phyloP scores from a whole-genome alignment of 1,140 invertebrate genomes.

The Halotydeus destructor region DNA sequence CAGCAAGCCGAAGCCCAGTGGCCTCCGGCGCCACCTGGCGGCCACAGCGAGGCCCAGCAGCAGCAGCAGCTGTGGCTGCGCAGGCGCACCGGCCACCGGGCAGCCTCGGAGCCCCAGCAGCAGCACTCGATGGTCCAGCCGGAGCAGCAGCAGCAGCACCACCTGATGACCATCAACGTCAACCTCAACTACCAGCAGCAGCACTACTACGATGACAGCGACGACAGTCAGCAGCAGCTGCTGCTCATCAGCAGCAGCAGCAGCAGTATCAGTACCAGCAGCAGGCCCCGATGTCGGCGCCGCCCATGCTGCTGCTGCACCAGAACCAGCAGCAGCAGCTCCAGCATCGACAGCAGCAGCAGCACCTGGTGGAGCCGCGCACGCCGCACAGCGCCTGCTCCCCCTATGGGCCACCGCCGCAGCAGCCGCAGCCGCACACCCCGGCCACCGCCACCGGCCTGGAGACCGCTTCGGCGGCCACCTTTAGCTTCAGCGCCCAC shows the following conservation, averaged over 20 bases:
- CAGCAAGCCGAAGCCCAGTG: conserved; percentile 3
- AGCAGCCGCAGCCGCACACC: not conserved
- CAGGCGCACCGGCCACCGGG: conserved; percentile 27
- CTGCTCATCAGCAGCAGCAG: conserved; percentile 16
- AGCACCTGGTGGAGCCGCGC: conserved; percentile 2
- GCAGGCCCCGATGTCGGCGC: conserved; percentile 14
- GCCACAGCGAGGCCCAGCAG: conserved; percentile 5
- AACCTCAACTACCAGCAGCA: conserved; percentile 15
- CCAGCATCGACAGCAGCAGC: not conserved
- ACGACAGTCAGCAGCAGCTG: conserved; percentile 15
- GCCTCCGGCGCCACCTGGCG: no score
- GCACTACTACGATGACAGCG: conserved; percentile 13
- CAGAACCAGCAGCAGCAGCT: conserved; percentile 1
- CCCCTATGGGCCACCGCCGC: not conserved
- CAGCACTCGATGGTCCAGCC: no score
- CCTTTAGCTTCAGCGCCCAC: no score
- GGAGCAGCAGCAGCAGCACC: no score
- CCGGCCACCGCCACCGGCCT: not conserved
- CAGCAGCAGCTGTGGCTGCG: conserved; percentile 6
- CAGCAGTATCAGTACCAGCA: conserved; percentile 21
- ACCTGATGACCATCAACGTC: conserved; percentile 22
- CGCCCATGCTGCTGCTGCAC: conserved; percentile 10
- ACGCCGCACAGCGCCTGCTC: no score
- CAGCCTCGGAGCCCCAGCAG: conserved; percentile 25
- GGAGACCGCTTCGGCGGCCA: not conserved